phyloP scores from a whole-genome alignment of 2,797 vertebrate species.

The Characodon lateralis region DNA sequence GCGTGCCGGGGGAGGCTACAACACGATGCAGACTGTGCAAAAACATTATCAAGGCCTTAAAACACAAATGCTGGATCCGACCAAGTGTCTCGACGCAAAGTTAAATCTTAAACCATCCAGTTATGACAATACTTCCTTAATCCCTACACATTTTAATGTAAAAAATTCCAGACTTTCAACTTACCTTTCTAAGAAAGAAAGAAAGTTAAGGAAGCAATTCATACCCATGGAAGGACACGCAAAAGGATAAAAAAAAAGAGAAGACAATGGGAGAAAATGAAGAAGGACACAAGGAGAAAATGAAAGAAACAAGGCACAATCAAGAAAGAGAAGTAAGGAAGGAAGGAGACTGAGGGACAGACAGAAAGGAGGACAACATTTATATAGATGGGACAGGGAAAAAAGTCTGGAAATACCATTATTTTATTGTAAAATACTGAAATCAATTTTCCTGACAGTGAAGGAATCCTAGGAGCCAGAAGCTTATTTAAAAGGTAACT shows the following conservation, averaged over 20 bases:
- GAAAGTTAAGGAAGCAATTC: too few species aligned
- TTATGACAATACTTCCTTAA: constrained; percentile 18
- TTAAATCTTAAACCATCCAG: constrained; percentile 14
- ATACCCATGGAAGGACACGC: background rate
- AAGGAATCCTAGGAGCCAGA: background rate
- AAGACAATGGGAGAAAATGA: background rate
- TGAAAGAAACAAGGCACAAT: background rate
- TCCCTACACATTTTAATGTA: too few species aligned
- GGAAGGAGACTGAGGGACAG: background rate
- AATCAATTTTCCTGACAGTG: background rate
- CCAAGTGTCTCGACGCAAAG: constrained; percentile 5
- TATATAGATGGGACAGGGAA: background rate
- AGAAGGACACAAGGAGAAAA: background rate
- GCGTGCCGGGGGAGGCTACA: constrained; percentile 10
- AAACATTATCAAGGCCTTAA: constrained; percentile 32
- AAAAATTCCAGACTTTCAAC: background rate
- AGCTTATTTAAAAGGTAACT: background rate
- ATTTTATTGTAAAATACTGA: background rate
- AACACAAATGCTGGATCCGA: constrained; percentile 10
- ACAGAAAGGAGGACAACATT: background rate
- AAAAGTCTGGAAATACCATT: background rate
- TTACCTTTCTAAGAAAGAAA: background rate
- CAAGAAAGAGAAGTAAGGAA: background rate
- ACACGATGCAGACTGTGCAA: constrained; percentile 25
- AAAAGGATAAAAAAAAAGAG: background rate